Conservation (phyloP, 2,888 invertebrate species). For the Seira musarum region DNA sequence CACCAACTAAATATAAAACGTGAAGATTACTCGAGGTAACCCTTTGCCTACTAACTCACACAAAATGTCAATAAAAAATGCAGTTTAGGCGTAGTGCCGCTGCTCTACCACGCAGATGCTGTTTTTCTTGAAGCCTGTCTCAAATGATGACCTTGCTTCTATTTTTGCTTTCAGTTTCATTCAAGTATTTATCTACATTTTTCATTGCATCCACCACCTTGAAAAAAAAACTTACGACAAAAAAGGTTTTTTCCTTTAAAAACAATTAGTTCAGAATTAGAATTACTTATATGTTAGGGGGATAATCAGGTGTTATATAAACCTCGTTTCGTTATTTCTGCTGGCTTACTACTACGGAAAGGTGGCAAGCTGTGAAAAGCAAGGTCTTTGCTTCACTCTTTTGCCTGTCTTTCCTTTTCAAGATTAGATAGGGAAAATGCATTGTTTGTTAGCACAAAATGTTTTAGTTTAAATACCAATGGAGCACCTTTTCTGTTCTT, state of each 20-base stretch:
- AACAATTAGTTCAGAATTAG: slow-evolving; percentile 39
- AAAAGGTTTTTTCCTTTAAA: slow-evolving; percentile 10
- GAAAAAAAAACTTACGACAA: neutral
- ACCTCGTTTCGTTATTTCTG: slow-evolving; percentile 5
- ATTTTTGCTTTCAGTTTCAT: slow-evolving; percentile 35
- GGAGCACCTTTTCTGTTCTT: neutral
- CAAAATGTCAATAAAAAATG: slow-evolving; percentile 29
- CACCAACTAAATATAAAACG: neutral
- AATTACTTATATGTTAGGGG: neutral
- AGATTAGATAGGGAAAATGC: neutral
- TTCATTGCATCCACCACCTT: neutral
- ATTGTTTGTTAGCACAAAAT: neutral
- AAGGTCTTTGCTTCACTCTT: slow-evolving; percentile 22
- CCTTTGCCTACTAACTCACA: neutral
- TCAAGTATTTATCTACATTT: neutral
- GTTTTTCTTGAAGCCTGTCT: slow-evolving; percentile 1
- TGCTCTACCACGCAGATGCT: slow-evolving; percentile 4
- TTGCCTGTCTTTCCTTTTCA: neutral
- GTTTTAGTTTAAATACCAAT: neutral
- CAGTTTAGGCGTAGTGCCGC: slow-evolving; percentile 26
- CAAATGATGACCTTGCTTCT: slow-evolving; percentile 39
- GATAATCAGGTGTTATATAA: slow-evolving; percentile 16
- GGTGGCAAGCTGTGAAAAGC: slow-evolving; percentile 33
- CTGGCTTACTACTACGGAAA: slow-evolving; percentile 9
- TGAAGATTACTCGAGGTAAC: neutral